A percentile compares a stretch with the other conserved stretches of the same genome.
Conservation (phyloP, 2,888 invertebrate genomes). For the Drosophila conformis region DNA sequence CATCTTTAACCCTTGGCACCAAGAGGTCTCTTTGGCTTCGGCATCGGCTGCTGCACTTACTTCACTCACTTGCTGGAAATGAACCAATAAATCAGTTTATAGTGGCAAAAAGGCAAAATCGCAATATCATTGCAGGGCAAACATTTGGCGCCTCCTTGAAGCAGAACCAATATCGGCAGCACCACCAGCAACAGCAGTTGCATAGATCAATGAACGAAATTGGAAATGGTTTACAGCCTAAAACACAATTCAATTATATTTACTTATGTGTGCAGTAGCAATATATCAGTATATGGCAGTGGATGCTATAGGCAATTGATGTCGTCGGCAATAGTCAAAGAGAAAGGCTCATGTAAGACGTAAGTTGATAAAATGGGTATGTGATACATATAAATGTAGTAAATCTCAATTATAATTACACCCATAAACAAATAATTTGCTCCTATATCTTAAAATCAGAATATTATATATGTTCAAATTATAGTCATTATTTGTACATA, state of each 20-base stretch:
- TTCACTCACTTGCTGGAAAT: constrained; percentile 64
- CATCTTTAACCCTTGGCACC: constrained; percentile 39
- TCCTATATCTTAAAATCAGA: neutral
- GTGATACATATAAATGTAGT: neutral
- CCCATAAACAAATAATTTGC: neutral
- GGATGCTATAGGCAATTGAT: constrained; percentile 33
- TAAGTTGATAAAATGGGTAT: neutral
- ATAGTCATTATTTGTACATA: neutral
- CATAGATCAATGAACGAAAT: constrained; percentile 55
- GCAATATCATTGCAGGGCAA: constrained; percentile 61
- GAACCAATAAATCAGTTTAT: constrained; percentile 81
- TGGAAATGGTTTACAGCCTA: constrained; percentile 45
- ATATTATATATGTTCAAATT: neutral
- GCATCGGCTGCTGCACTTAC: constrained; percentile 60
- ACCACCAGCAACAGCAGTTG: constrained; percentile 33
- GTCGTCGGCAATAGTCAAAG: neutral
- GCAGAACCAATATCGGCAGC: neutral
- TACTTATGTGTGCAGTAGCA: constrained; percentile 46
- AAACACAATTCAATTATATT: constrained; percentile 59
- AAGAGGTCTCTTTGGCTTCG: constrained; percentile 37
- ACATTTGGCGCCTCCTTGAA: constrained; percentile 63
- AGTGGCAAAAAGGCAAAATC: constrained; percentile 64
- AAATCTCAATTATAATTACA: neutral
- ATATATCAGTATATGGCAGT: constrained; percentile 30
- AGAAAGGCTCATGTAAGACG: neutral